Base-by-base conservation (phyloP, 1,140 invertebrate species). In the Cydia splendana region DNA sequence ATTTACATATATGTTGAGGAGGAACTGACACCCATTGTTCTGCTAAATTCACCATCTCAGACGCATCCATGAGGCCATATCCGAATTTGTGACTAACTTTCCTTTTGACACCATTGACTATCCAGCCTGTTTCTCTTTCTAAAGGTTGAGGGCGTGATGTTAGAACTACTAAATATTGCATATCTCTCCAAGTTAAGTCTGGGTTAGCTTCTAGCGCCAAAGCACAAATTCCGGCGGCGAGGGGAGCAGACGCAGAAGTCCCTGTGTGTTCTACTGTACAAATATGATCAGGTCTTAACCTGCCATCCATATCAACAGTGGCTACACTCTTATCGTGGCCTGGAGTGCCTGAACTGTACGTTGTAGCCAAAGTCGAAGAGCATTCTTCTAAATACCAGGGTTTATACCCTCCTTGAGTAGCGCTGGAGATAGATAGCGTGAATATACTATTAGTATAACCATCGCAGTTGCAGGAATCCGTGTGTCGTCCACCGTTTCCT, bases 361-460 rank as follows among this genome's bases (percentile, higher is more conserved):
- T 99, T 2, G 98, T 98, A 0, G 98, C 98, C 80, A 99, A 93
- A 10, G 98, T 99, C 1, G 98, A 99, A 2, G 98, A 98, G 87
- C 98, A 99, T 88, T 98, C 97, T 92, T 99, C 98, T 74, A 99
- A 94, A 91, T 99, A 99, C 98, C 99, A 99, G 0, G 99, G 99
- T 84, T 98, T 97, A 85, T 94, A 96, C 86, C 98, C 98, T 78
- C 98, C 98, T 93, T 99, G 98, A 0, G 98, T 99, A 0, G 98
- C 98, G 85, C 97, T 98, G 30, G 97, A 98, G 84, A 99, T 99
- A 65, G 98, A 98, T 65, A 99, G 94, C 0, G 99, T 99, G 93
- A 99, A 99, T 87, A 99, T 99, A 81, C 98, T 98, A 88, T 99
- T 99, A 12, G 98, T 99, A 91, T 99, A 99, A 3, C 99, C 99